These are phyloP conservation scores for Melieria picta DNA, from an alignment of 2,888 invertebrate species.

Conservation along the genomic window DNA sequence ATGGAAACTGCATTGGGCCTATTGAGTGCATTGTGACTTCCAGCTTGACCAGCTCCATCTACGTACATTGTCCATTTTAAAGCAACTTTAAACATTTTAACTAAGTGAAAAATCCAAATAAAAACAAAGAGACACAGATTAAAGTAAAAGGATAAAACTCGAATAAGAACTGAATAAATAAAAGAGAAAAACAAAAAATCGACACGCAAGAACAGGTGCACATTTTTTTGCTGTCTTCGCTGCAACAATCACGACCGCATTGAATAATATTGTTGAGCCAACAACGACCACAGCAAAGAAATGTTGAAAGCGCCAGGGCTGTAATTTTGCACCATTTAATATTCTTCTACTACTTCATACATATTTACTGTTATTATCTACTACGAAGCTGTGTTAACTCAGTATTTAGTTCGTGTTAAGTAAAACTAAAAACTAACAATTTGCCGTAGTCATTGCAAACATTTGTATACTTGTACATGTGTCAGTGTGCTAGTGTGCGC, in stretches of 20 bases:
- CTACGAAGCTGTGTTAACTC: slow-evolving; percentile 24
- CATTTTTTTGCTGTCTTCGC: slow-evolving; percentile 59
- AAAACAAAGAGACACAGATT: slow-evolving; percentile 13
- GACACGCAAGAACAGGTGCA: slow-evolving; percentile 63
- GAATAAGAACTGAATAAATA: slow-evolving; percentile 32
- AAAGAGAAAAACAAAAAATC: slow-evolving; percentile 56
- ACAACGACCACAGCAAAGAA: slow-evolving; percentile 56
- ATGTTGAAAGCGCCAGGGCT: slow-evolving; percentile 62
- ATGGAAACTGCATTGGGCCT: too few species aligned
- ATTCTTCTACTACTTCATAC: slow-evolving; percentile 29
- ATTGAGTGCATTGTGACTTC: too few species aligned
- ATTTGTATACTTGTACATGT: slow-evolving; percentile 17
- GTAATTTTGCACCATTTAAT: slow-evolving; percentile 63
- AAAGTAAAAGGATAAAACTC: slow-evolving; percentile 11
- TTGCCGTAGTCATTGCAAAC: slow-evolving; percentile 13
- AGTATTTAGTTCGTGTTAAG: slow-evolving; percentile 58
- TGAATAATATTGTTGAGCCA: slow-evolving; percentile 1
- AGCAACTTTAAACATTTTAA: too few species aligned
- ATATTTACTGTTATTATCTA: slow-evolving; percentile 25
- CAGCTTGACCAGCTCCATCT: too few species aligned
- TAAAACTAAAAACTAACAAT: slow-evolving; percentile 39
- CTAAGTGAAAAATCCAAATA: neutral
- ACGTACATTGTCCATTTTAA: too few species aligned
- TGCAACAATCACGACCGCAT: neutral
- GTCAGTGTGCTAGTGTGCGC: slow-evolving; percentile 10